A percentile compares a stretch with the other conserved stretches of the same genome.
These are phyloP conservation scores for Tokudaia muenninki DNA, from an alignment of 2,797 vertebrate genomes.

Conservation along the genomic window DNA sequence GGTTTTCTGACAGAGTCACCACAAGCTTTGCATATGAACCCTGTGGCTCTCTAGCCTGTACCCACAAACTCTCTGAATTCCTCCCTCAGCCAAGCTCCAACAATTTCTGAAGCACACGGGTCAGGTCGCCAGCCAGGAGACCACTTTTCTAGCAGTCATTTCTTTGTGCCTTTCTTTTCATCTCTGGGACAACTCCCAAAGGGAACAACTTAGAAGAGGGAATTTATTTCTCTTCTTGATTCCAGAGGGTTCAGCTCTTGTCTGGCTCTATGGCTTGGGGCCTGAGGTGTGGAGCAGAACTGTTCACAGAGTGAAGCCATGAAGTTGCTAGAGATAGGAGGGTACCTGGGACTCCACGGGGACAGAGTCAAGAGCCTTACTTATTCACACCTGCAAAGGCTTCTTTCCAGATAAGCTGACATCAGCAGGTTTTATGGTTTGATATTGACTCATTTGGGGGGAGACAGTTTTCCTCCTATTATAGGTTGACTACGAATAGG, in stretches of 20 bases:
- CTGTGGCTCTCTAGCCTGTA: background rate
- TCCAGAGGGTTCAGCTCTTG: background rate
- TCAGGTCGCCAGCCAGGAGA: too few species aligned
- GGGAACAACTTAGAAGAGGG: background rate
- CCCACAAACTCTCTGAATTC: background rate
- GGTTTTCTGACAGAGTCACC: background rate
- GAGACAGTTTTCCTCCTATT: background rate
- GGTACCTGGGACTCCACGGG: background rate
- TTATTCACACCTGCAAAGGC: too few species aligned
- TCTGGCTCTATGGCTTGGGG: background rate
- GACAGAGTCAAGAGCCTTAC: background rate
- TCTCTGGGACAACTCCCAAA: background rate
- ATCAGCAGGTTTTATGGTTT: background rate
- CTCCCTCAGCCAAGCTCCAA: background rate
- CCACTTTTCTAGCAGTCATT: background rate
- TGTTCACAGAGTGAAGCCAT: rapidly evolving
- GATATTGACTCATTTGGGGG: background rate
- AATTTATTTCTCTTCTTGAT: background rate
- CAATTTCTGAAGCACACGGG: background rate
- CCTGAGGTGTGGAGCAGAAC: background rate
- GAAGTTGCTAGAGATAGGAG: background rate
- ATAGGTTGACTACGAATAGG: background rate
- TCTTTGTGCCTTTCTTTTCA: background rate
- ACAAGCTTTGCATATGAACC: background rate
- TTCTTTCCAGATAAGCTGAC: background rate